Conservation (phyloP, 2,797 vertebrate genomes). For the Falco naumanni region DNA sequence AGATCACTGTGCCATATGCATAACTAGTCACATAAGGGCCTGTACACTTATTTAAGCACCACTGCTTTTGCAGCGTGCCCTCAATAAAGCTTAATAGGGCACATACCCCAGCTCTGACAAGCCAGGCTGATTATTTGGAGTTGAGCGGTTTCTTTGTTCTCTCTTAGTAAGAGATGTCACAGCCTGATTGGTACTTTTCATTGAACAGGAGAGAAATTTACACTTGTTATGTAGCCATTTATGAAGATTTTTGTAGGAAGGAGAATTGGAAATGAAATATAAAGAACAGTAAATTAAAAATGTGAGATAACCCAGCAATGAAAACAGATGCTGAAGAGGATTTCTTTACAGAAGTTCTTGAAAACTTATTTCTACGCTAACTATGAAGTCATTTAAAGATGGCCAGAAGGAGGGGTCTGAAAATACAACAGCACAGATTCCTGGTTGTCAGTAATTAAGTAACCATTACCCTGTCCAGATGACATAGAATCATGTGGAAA, state of each 20-base stretch:
- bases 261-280: constrained; percentile 35
- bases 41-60: constrained; percentile 60
- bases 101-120: constrained; percentile 54
- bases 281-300: constrained; percentile 29
- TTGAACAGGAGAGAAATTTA: constrained; percentile 58
- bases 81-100: constrained; percentile 66
- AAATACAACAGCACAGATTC: not conserved
- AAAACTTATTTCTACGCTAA: not conserved
- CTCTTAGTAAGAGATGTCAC: constrained; percentile 60
- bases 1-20: constrained; percentile 46
- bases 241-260: constrained; percentile 43
- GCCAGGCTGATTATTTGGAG: constrained; percentile 62
- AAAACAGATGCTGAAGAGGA: constrained; percentile 9
- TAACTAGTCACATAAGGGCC: constrained; percentile 42
- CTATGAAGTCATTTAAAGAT: not conserved
- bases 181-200: constrained; percentile 61
- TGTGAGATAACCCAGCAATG: not conserved
- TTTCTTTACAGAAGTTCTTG: not conserved
- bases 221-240: constrained; percentile 62
- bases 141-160: constrained; percentile 67
- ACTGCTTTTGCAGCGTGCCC: constrained; percentile 39
- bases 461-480: not conserved
- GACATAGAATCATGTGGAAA: not conserved
- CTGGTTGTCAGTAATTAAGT: not conserved
- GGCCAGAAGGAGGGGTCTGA: not conserved